Evolutionary conservation across 2,113 vertebrate genomes (phyloP), one percentile per base, ranked within the genome.

Genomic region (Gavia stellata): DNA sequence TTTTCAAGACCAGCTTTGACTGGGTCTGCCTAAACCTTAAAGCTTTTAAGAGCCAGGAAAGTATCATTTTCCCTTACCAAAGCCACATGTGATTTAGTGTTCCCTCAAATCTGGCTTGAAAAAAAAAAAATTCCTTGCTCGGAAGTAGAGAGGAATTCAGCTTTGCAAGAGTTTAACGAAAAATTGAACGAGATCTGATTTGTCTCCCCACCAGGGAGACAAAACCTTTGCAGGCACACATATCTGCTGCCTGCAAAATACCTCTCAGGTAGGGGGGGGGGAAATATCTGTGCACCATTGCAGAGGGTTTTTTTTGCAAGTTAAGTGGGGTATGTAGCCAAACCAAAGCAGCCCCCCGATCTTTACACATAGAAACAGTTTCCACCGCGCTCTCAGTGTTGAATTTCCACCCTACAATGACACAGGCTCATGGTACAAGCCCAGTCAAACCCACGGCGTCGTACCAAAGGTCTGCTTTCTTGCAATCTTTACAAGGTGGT

Each of bases 341-440:
- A 72, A 23, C 17, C 86, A 16, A 12, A n/a, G 56, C 61, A 52
- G 28, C 9, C 11, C 31, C 36, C 14, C 1, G 3, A 16, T 2
- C 14, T 0, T 38, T 28, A 17, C 36, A 26, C 17, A 4, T 4
- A 19, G 44, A 17, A 45, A n/a, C 38, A 36, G 75, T 29, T 59
- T 65, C 80, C 36, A 6, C 25, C 1, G 0, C 0, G 2, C 73
- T 87, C 49, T 67, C 31, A 1, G 47, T 0, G 55, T 10, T 17
- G 71, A 47, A 74, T 78, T 91, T 17, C 56, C 81, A 84, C 23
- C 52, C 65, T 17, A 2, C 24, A 9, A 13, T 5, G 55, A 19
- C 73, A 44, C 2, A 5, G 8, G 44, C 28, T 9, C 3, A 2
- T 0, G 34, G 44, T 31, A 36, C 80, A 58, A 93, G 83, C 84